These are phyloP conservation scores for Stegodyphus mimosarum DNA, from an alignment of 1,140 invertebrate species.

Conservation along the genomic window DNA sequence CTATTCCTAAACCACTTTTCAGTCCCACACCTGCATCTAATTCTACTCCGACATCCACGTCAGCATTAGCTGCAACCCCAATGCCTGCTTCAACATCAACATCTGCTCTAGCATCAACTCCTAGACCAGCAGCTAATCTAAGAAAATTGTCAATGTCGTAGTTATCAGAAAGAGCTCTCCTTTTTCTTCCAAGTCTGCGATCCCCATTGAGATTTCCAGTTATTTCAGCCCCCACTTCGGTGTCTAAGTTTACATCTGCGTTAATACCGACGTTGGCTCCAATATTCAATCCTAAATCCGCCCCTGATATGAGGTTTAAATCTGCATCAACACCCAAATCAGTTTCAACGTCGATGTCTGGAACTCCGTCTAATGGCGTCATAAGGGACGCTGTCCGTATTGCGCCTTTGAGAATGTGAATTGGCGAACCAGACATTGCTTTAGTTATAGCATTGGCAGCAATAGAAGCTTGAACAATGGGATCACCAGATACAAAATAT, in stretches of 20 bases:
- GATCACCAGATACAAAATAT: slow-evolving; percentile 41
- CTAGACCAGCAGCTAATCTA: not conserved
- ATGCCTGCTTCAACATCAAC: not conserved
- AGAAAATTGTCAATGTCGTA: no score
- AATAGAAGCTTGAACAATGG: slow-evolving; percentile 42
- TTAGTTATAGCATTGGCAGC: slow-evolving; percentile 35
- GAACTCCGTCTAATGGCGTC: slow-evolving; percentile 22
- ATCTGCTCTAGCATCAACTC: not conserved
- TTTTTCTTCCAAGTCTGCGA: not conserved
- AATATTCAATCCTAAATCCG: not conserved
- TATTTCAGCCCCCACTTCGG: not conserved
- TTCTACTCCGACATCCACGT: not conserved
- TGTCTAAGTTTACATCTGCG: slow-evolving; percentile 3
- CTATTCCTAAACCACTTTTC: no score
- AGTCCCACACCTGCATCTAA: not conserved
- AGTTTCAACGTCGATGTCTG: slow-evolving; percentile 1
- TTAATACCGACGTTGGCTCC: slow-evolving; percentile 21
- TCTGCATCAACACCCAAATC: slow-evolving; percentile 14
- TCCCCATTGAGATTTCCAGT: not conserved
- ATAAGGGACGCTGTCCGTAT: not conserved
- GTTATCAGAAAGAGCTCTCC: no score
- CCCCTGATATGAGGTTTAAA: no score
- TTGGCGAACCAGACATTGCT: not conserved
- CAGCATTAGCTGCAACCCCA: not conserved
- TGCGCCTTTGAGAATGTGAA: not conserved